These are phyloP conservation scores for Hozukius guyotensis DNA, from an alignment of 2,797 vertebrate species.

Conservation along the genomic window DNA sequence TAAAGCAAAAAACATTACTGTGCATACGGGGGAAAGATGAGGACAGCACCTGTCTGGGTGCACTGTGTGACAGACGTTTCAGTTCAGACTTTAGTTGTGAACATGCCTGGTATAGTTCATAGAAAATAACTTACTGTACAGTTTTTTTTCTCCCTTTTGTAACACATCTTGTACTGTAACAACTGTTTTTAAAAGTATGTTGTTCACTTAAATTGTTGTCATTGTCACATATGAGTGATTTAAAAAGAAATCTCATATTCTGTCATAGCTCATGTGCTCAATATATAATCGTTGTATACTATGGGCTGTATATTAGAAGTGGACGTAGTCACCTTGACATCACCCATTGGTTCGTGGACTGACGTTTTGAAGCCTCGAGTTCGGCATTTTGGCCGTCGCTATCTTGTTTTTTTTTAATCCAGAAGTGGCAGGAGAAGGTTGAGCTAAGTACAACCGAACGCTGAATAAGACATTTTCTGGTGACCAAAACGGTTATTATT, in stretches of 20 bases:
- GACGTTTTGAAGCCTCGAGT: too few relatives aligned
- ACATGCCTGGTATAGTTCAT: not conserved
- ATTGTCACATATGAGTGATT: too few relatives aligned
- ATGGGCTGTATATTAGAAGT: too few relatives aligned
- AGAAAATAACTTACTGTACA: not conserved
- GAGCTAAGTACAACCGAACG: too few relatives aligned
- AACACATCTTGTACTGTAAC: not conserved
- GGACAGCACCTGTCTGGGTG: slow-evolving; percentile 12
- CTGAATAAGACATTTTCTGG: too few relatives aligned
- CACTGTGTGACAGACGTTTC: not conserved
- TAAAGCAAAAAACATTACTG: not conserved
- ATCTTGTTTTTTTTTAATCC: too few relatives aligned
- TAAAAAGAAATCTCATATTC: not conserved
- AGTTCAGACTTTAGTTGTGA: slow-evolving; percentile 9
- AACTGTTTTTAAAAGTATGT: not conserved
- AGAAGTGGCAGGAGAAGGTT: too few relatives aligned
- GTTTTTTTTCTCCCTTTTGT: not conserved
- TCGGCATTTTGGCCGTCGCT: too few relatives aligned
- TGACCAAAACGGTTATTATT: too few relatives aligned
- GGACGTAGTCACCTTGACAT: too few relatives aligned
- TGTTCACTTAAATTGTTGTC: not conserved
- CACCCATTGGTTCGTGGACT: too few relatives aligned
- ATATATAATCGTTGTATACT: not conserved
- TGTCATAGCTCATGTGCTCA: not conserved
- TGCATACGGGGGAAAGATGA: not conserved